Conservation (phyloP, 2,113 vertebrate genomes). For the Bostrychus sinensis region DNA sequence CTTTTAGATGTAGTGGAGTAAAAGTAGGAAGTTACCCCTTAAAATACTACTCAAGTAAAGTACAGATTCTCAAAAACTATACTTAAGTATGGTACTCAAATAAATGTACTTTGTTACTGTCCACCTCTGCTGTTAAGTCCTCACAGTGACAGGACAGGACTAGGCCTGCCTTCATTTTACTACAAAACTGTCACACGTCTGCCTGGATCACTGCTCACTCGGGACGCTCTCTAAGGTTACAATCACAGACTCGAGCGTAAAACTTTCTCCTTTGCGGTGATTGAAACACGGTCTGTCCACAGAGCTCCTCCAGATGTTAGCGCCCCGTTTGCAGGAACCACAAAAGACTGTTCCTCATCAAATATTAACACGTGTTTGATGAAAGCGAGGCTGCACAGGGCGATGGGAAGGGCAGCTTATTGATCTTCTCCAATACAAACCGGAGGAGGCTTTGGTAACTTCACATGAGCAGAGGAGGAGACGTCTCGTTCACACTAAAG, state of each 20-base stretch:
- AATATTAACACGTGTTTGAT: constrained; percentile 61
- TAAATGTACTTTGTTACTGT: neutral
- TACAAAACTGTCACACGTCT: neutral
- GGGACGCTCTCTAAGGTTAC: too few relatives aligned
- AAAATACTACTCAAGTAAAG: too few relatives aligned
- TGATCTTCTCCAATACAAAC: constrained; percentile 19
- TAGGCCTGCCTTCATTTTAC: neutral
- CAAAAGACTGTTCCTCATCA: constrained; percentile 40
- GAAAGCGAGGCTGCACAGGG: constrained; percentile 12
- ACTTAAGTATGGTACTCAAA: neutral
- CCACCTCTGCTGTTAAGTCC: neutral
- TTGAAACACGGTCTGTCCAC: constrained; percentile 39
- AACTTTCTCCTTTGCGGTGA: neutral
- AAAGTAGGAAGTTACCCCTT: too few relatives aligned
- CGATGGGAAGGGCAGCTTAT: constrained; percentile 34
- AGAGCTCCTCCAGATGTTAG: constrained; percentile 7
- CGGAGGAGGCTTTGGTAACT: constrained; percentile 5
- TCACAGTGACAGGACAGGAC: constrained; percentile 30
- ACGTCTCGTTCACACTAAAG: neutral
- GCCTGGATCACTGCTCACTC: too few relatives aligned
- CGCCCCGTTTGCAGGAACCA: constrained; percentile 10
- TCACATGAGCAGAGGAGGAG: neutral
- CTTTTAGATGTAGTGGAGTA: too few relatives aligned
- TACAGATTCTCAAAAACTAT: too few relatives aligned
- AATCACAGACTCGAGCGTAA: neutral